These are phyloP conservation scores for Pyrrhia umbra DNA, from an alignment of 2,888 invertebrate species.

Conservation along the genomic window DNA sequence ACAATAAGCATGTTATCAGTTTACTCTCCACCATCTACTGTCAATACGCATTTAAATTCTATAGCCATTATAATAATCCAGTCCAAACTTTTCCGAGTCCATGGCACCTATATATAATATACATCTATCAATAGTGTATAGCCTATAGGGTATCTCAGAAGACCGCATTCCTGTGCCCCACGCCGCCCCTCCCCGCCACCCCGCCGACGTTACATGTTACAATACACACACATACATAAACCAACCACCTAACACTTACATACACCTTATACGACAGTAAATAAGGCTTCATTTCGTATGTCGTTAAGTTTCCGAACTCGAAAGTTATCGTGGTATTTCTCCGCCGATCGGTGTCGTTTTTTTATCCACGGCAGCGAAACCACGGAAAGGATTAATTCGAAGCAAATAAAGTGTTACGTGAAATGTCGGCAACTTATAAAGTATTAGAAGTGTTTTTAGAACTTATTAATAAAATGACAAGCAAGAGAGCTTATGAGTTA, in stretches of 20 bases:
- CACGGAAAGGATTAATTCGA: constrained; percentile 88
- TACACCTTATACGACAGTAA: constrained; percentile 33
- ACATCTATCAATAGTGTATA: constrained; percentile 80
- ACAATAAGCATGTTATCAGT: constrained; percentile 31
- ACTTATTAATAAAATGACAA: neutral
- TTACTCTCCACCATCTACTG: neutral
- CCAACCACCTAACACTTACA: constrained; percentile 30
- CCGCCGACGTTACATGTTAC: constrained; percentile 75
- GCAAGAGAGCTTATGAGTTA: neutral
- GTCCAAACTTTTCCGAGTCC: constrained; percentile 67
- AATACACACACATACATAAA: constrained; percentile 65
- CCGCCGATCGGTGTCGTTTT: constrained; percentile 80
- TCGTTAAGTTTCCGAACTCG: constrained; percentile 10
- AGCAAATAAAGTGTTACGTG: constrained; percentile 82
- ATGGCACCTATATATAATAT: constrained; percentile 72
- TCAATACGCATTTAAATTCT: constrained; percentile 31
- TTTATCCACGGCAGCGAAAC: constrained; percentile 81
- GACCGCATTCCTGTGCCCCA: constrained; percentile 86
- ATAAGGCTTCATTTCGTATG: constrained; percentile 63
- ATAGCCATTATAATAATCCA: constrained; percentile 29
- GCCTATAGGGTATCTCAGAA: constrained; percentile 85
- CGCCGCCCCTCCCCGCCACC: constrained; percentile 72
- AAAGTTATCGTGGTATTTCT: constrained; percentile 63
- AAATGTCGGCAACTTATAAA: constrained; percentile 41
- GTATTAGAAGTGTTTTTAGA: constrained; percentile 10